Conservation (phyloP, 2,797 vertebrate species). For the Thalassophryne amazonica region DNA sequence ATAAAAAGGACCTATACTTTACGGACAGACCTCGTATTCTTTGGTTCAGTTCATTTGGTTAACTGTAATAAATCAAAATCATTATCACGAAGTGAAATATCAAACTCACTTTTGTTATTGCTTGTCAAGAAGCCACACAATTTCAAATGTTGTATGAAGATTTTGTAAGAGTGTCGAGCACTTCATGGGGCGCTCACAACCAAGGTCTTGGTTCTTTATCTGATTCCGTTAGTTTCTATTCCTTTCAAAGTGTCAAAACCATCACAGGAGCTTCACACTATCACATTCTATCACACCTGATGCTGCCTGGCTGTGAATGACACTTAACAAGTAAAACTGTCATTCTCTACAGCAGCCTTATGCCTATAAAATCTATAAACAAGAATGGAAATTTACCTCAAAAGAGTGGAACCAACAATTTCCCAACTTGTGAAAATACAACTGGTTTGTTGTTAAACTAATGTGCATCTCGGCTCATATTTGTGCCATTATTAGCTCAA, state of each 20-base stretch:
- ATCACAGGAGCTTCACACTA: constrained; percentile 47
- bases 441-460: too few relatives aligned
- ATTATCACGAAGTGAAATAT: too few relatives aligned
- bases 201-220: constrained; percentile 19
- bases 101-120: too few relatives aligned
- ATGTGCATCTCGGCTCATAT: too few relatives aligned
- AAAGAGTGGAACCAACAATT: not conserved
- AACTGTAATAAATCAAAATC: too few relatives aligned
- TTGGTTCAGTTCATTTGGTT: too few relatives aligned
- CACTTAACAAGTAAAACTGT: constrained; percentile 46
- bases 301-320: constrained; percentile 41
- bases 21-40: too few relatives aligned
- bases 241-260: constrained; percentile 47
- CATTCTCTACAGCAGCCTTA: constrained; percentile 33
- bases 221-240: constrained; percentile 33
- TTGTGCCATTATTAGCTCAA: too few relatives aligned
- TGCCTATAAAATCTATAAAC: constrained; percentile 2
- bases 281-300: constrained; percentile 37
- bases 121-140: not conserved
- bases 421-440: too few relatives aligned
- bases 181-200: constrained; percentile 6
- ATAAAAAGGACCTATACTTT: too few relatives aligned
- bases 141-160: constrained; percentile 6
- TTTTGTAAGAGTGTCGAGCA: constrained; percentile 8
- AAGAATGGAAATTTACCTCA: not conserved